phyloP scores from a whole-genome alignment of 2,888 invertebrate species.

The Eupithecia abbreviata region DNA sequence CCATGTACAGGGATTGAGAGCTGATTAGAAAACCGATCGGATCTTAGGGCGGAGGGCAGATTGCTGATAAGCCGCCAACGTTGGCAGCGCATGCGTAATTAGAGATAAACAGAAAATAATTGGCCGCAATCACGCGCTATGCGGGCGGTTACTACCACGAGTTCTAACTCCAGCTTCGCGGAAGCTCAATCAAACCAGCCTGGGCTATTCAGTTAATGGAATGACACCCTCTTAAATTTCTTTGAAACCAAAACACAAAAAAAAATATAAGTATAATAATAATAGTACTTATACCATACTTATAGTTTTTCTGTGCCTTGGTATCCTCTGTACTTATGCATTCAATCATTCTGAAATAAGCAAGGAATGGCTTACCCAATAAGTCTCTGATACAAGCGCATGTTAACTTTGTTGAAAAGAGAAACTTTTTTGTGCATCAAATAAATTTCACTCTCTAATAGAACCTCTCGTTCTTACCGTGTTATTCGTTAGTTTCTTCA shows the following conservation, averaged over 20 bases:
- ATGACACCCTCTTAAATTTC: background rate
- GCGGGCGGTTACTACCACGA: constrained; percentile 50
- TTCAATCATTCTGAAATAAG: background rate
- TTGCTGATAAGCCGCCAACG: constrained; percentile 76
- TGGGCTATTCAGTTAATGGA: background rate
- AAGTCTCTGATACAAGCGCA: background rate
- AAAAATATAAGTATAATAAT: too few relatives aligned
- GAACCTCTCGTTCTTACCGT: background rate
- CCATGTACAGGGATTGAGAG: constrained; percentile 72
- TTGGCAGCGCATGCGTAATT: constrained; percentile 83
- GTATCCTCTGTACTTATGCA: background rate
- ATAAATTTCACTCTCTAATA: background rate
- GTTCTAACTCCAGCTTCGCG: constrained; percentile 53
- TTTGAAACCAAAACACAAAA: background rate
- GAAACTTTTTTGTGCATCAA: background rate
- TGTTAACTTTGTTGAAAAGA: background rate
- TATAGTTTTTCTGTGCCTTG: too few relatives aligned
- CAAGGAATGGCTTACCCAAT: background rate
- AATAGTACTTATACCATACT: too few relatives aligned
- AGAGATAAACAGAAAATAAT: constrained; percentile 84
- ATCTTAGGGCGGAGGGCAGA: constrained; percentile 82
- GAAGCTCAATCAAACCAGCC: constrained; percentile 48
- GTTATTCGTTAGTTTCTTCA: constrained; percentile 9
- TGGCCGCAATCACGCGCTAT: constrained; percentile 81
- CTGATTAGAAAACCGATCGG: constrained; percentile 79